Evolutionary conservation across 2,797 vertebrate species (phyloP), one percentile per base, ranked within the genome.

Genomic region (Momotus momota): DNA sequence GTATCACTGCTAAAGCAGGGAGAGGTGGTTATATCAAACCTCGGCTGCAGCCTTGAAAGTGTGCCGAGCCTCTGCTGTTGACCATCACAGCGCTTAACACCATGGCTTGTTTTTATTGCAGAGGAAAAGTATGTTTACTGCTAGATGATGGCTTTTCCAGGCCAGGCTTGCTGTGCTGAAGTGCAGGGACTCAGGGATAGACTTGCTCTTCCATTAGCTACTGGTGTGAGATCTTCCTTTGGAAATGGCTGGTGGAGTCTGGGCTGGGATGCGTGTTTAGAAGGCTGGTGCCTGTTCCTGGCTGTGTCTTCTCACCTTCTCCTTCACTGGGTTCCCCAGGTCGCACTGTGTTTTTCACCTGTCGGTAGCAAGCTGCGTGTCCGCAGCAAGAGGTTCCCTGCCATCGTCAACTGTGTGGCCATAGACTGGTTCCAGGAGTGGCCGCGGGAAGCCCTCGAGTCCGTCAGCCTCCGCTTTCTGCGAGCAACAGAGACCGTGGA

Each of bases 381-480:
- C 16, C 98, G 99, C 69, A 98, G 99, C 98, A 98, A 99, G 94
- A 99, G 98, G 94, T 99, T 99, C 89, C 99, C 99, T 0, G 99
- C 99, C 3, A 98, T 99, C 61, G 95, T 99, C 71, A 98, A 99
- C 98, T 99, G 99, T 82, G 98, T 98, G 0, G 98, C 98, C 2
- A 99, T 99, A 3, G 96, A 99, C 91, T 99, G 99, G 99, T 99
- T 99, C 97, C 99, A 99, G 1, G 98, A 99, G 74, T 99, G 99
- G 99, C 99, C 99, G 1, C 98, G 90, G 93, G 98, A 99, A 81
- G 99, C 99, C 2, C 96, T 99, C 14, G 98, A 99, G 98, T 99
- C 99, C 0, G 99, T 99, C 97, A 99, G 99, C 97, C 97, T 99
- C 75, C 94, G 98, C 77, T 99, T 99, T 96, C 97, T 99, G n/a